phyloP scores from a whole-genome alignment of 2,113 vertebrate genomes.

The Cyphomyrus discorhynchus region DNA sequence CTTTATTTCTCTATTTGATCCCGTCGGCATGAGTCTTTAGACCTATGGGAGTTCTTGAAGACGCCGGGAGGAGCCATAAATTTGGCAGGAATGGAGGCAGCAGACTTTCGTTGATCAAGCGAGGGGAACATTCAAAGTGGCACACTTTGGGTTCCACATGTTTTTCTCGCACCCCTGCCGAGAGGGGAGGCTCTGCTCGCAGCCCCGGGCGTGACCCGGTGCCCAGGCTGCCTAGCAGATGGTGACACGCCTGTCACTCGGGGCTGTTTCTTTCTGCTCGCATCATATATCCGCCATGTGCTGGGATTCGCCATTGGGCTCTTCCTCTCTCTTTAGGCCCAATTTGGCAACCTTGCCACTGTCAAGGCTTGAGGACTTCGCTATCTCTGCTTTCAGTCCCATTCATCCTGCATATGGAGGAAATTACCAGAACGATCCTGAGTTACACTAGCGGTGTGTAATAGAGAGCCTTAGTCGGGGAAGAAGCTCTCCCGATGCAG shows the following conservation, averaged over 20 bases:
- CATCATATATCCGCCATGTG: background rate
- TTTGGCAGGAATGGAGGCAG: background rate
- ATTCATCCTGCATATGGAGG: background rate
- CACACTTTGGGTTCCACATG: conserved; percentile 8
- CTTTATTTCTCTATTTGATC: background rate
- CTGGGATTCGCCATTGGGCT: background rate
- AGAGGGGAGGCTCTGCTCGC: background rate
- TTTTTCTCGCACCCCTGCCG: background rate
- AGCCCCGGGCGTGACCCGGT: conserved; percentile 18
- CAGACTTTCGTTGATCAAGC: background rate
- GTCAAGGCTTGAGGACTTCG: background rate
- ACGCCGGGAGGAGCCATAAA: background rate
- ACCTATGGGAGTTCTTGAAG: background rate
- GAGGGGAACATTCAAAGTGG: background rate
- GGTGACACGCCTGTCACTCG: conserved; percentile 30
- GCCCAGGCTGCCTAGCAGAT: conserved; percentile 27
- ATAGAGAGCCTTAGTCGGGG: background rate
- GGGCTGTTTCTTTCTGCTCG: conserved; percentile 11
- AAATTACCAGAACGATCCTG: background rate
- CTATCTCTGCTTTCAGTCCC: background rate
- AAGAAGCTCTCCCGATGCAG: background rate
- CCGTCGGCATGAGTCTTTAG: no score
- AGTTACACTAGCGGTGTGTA: background rate
- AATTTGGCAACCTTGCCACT: background rate
- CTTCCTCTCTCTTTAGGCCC: background rate